Percentiles rank a stretch among this genome's conserved stretches.
Conservation (phyloP, 2,113 vertebrate genomes). For the Entomyzon cyanotis region DNA sequence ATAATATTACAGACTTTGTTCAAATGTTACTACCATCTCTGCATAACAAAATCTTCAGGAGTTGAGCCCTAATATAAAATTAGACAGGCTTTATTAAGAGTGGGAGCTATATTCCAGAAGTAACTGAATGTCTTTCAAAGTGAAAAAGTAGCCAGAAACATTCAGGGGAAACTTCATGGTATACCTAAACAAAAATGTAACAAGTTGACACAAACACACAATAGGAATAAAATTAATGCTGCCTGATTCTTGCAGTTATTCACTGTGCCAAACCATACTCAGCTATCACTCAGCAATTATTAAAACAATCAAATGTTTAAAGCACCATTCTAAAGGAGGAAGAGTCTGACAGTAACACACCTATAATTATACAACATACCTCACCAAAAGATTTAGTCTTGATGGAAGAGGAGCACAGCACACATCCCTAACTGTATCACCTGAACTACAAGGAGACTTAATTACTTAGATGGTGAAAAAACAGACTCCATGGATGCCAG, state of each 20-base stretch:
- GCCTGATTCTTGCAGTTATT: background rate
- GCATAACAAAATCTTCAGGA: background rate
- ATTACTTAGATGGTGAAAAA: background rate
- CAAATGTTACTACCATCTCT: background rate
- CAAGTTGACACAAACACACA: background rate
- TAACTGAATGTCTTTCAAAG: background rate
- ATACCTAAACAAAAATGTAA: background rate
- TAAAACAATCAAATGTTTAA: background rate
- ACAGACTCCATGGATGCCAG: background rate
- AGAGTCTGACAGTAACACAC: background rate
- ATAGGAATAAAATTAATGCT: background rate
- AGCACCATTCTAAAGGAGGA: background rate
- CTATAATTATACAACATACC: background rate
- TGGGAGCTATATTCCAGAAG: background rate
- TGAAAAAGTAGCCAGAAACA: background rate
- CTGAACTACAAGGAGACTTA: background rate
- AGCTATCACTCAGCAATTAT: background rate
- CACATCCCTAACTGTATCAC: background rate
- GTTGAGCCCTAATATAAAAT: background rate
- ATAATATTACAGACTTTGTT: background rate
- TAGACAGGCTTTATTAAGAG: background rate
- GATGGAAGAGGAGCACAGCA: background rate
- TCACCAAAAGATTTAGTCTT: background rate
- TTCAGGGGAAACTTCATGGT: background rate
- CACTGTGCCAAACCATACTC: background rate